phyloP scores from a whole-genome alignment of 2,113 vertebrate genomes.

The Apistogramma diplotaenia region DNA sequence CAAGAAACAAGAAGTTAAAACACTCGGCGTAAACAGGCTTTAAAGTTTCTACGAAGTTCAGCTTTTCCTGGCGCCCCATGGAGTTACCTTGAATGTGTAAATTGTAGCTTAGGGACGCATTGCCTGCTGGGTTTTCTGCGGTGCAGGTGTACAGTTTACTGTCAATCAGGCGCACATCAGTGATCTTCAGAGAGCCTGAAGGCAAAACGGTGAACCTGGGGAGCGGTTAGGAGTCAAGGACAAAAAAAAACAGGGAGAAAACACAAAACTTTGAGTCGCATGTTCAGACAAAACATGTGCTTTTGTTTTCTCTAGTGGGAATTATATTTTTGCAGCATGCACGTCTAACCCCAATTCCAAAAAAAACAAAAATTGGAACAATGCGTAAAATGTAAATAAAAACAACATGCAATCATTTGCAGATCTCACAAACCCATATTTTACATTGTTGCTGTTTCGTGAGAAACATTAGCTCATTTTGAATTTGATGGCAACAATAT shows the following conservation, averaged over 20 bases:
- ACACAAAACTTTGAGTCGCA: constrained; percentile 21
- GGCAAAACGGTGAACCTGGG: constrained; percentile 81
- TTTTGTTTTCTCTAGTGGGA: background rate
- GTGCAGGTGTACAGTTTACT: constrained; percentile 84
- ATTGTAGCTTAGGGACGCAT: constrained; percentile 76
- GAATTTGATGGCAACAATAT: too few species aligned
- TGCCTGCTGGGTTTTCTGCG: constrained; percentile 83
- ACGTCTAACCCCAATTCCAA: background rate
- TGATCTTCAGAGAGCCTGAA: constrained; percentile 84
- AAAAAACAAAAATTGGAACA: background rate
- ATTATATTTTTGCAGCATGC: background rate
- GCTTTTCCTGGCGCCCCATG: background rate
- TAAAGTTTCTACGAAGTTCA: background rate
- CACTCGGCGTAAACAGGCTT: background rate
- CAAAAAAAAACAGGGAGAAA: constrained; percentile 33
- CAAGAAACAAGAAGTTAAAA: background rate
- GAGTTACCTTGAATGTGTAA: constrained; percentile 84
- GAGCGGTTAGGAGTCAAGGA: constrained; percentile 41
- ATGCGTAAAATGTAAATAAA: too few species aligned
- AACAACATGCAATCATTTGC: too few species aligned
- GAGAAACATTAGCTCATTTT: too few species aligned
- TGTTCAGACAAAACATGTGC: background rate
- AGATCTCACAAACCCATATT: too few species aligned
- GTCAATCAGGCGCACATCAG: constrained; percentile 77
- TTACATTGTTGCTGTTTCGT: too few species aligned